Evolutionary conservation across 2,888 invertebrate genomes (phyloP), one percentile per base, ranked within the genome.

Genomic region (Protula sp.): DNA sequence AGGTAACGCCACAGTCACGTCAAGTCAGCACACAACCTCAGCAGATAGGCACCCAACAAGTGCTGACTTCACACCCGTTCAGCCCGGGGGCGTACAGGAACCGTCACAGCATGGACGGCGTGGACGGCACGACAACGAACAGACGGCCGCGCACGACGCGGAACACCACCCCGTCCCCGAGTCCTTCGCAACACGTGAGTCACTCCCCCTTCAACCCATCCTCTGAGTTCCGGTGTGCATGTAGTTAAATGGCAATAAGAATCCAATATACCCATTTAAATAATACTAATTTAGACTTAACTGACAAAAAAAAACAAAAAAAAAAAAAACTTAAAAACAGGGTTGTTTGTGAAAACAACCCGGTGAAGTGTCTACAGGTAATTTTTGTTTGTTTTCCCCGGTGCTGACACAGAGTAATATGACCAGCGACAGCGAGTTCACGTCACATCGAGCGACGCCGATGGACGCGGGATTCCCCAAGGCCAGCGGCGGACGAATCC

Each of bases 381-480:
- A 50, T 50, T 19, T 5, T 50, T 19, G 19, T 50, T 22, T n/a
- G 14, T 9, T 50, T 47, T 50, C 5, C 9, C 28, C 4, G 24
- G 19, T 50, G 5, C 14, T 68, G n/a, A 69, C 69, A 51, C 68
- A 74, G 71, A 69, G 70, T 26, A 72, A 68, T 30, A 63, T 55
- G n/a, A 57, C 14, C n/a, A n/a, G n/a, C n/a, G n/a, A n/a, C n/a
- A n/a, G n/a, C n/a, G n/a, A n/a, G n/a, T n/a, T n/a, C n/a, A n/a
- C n/a, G n/a, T 5, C 5, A 30, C n/a, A 53, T 5, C 53, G 29
- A 9, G 14, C 28, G 9, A 19, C 22, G 29, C 27, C 29, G 9
- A 19, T 28, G 9, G 27, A 22, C 4, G 54, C 14, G 24, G 22
- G 9, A 30, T 24, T 29, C 29, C 29, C 9, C 28, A 31, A 1